Base-by-base conservation (phyloP, 2,113 vertebrate genomes). In the Xenus cinereus region DNA sequence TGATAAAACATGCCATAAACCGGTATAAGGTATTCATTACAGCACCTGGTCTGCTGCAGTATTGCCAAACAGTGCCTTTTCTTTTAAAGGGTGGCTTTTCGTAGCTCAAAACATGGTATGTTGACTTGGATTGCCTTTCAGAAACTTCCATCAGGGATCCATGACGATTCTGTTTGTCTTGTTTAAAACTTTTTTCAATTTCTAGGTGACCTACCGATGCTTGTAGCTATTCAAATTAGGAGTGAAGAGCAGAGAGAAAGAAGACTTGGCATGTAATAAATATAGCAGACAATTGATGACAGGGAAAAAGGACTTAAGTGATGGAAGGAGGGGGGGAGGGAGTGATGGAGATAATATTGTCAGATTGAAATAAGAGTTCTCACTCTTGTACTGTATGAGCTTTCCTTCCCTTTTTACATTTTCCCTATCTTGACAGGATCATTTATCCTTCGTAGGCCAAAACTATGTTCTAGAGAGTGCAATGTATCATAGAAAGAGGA, bases 201-300 rank as follows among this genome's bases (percentile, higher is more conserved):
- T n/a, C 20, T 80, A 21, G 3, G 1, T 71, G 24, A 41, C 13
- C 15, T 91, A 17, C 22, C 28, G 43, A 6, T 76, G 54, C 28
- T 79, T 75, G 57, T 46, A 76, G 12, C 30, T 80, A 27, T 56
- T 76, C 45, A 69, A n/a, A 69, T 64, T 56, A 53, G 43, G 5
- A 90, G 14, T 46, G 20, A 72, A 76, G 62, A 12, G 19, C 41
- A 56, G 27, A 79, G 8, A 64, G 23, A 60, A 20, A 13, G 33
- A 37, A 60, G 76, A 54, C 27, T 64, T 80, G 30, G 6, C 1
- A 0, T 64, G 7, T 76, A 85, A 37, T 56, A 73, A 83, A 51
- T n/a, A 8, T 1, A 51, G 22, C 20, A 51, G 63, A 54, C 0
- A 2, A 35, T 0, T 66, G n/a, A 19, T 32, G 11, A 67, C 73